Conservation (phyloP, 1,140 invertebrate species). For the Lycorma delicatula region DNA sequence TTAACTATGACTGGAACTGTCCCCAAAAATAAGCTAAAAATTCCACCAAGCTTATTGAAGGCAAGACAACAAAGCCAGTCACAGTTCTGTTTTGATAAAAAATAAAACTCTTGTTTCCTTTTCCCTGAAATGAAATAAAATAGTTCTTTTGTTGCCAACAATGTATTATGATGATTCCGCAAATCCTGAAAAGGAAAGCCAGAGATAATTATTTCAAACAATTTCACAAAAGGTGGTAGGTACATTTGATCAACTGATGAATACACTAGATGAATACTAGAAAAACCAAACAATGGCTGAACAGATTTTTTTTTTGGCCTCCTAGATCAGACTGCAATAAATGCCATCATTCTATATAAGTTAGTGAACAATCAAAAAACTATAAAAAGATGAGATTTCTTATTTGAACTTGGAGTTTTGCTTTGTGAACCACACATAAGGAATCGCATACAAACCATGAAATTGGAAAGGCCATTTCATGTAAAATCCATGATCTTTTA, state of each 20-base stretch:
- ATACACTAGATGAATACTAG: slow-evolving; percentile 27
- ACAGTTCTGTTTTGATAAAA: slow-evolving; percentile 12
- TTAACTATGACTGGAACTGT: slow-evolving; percentile 14
- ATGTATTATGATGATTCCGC: slow-evolving; percentile 21
- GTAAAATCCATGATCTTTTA: no score
- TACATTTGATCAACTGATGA: slow-evolving; percentile 33
- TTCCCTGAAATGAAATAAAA: slow-evolving; percentile 21
- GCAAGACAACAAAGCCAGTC: not conserved
- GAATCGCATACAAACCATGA: no score
- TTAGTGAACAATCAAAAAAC: slow-evolving; percentile 15
- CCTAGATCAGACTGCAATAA: slow-evolving; percentile 24
- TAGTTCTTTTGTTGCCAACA: slow-evolving; percentile 27
- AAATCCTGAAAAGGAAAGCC: slow-evolving; percentile 27
- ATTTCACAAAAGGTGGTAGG: slow-evolving; percentile 35
- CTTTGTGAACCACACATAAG: no score
- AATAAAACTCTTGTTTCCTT: slow-evolving; percentile 28
- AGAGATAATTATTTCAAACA: slow-evolving; percentile 32
- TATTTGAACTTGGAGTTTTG: no score
- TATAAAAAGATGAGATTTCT: no score
- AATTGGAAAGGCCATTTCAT: no score
- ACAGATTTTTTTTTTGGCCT: slow-evolving; percentile 31
- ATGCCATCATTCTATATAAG: slow-evolving; percentile 24
- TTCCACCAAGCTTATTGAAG: not conserved
- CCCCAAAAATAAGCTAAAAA: slow-evolving; percentile 17
- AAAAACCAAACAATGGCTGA: slow-evolving; percentile 31